Percentiles rank a stretch among this genome's conserved stretches.
Conservation (phyloP, 2,113 vertebrate species). For the Sebastes schlegelii region DNA sequence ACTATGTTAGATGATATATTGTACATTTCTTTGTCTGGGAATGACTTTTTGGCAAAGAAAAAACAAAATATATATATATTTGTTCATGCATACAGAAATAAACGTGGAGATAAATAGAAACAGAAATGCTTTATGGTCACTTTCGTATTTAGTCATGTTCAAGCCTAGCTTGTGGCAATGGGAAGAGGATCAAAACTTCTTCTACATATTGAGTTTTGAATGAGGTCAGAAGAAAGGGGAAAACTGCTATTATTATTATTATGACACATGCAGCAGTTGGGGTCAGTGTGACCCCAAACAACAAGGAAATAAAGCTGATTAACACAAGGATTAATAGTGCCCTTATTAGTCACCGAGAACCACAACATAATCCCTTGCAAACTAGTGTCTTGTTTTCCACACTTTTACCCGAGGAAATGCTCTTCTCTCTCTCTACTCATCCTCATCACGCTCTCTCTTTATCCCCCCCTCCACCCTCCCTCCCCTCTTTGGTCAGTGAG, state of each 20-base stretch:
- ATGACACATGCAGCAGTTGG: neutral
- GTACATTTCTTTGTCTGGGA: neutral
- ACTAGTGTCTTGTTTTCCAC: constrained; percentile 36
- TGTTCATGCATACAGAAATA: neutral
- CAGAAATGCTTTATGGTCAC: neutral
- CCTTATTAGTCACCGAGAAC: neutral
- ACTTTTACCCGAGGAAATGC: constrained; percentile 53
- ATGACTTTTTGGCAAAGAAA: neutral
- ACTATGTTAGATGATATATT: neutral
- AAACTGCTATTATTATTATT: neutral
- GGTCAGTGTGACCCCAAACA: neutral
- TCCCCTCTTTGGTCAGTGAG: constrained; percentile 80
- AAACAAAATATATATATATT: neutral
- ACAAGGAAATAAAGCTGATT: neutral
- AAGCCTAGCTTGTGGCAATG: neutral
- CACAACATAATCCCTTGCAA: constrained; percentile 33
- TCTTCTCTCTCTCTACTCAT: constrained; percentile 48
- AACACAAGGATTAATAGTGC: neutral
- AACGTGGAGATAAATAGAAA: neutral
- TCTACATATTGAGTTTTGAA: neutral
- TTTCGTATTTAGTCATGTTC: neutral
- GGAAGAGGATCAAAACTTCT: neutral
- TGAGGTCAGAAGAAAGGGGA: neutral
- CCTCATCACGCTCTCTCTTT: constrained; percentile 64
- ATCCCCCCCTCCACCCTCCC: constrained; percentile 45